Percentiles rank a stretch among this genome's conserved stretches.
These are phyloP conservation scores for Drosophila stalkeri DNA, from an alignment of 2,888 invertebrate species.

Conservation along the genomic window DNA sequence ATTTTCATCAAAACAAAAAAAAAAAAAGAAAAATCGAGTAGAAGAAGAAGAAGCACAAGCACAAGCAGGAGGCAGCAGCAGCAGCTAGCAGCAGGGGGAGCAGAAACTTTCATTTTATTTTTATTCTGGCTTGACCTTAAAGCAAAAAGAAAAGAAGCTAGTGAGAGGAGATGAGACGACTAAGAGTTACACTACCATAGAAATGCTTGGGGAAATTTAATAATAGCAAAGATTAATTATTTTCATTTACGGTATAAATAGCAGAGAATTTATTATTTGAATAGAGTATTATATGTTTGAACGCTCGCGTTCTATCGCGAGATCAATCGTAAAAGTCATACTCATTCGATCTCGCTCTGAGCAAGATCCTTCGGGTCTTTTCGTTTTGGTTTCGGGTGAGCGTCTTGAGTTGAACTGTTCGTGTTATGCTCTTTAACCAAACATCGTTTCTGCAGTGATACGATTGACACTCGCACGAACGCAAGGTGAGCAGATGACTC, in stretches of 20 bases:
- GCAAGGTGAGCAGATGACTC: too few species aligned
- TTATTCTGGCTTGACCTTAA: constrained; percentile 80
- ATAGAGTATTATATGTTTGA: too few species aligned
- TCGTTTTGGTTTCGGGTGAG: too few species aligned
- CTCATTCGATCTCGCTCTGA: too few species aligned
- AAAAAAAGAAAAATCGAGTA: constrained; percentile 24
- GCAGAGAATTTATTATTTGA: too few species aligned
- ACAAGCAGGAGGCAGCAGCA: background rate
- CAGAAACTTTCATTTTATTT: constrained; percentile 73
- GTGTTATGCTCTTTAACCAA: too few species aligned
- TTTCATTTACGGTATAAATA: background rate
- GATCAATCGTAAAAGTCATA: too few species aligned
- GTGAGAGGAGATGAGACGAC: background rate
- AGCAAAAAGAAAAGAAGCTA: constrained; percentile 64
- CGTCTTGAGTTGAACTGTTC: too few species aligned
- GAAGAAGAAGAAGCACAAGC: constrained; percentile 11
- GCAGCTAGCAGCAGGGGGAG: background rate
- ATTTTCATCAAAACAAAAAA: constrained; percentile 81
- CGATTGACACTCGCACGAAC: too few species aligned
- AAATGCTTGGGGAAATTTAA: background rate
- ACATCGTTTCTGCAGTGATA: too few species aligned
- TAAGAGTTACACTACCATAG: constrained; percentile 6
- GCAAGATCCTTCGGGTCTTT: too few species aligned
- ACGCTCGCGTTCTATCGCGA: too few species aligned
- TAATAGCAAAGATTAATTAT: background rate